Conservation (phyloP, 2,797 vertebrate genomes). For the Tangara arthus region DNA sequence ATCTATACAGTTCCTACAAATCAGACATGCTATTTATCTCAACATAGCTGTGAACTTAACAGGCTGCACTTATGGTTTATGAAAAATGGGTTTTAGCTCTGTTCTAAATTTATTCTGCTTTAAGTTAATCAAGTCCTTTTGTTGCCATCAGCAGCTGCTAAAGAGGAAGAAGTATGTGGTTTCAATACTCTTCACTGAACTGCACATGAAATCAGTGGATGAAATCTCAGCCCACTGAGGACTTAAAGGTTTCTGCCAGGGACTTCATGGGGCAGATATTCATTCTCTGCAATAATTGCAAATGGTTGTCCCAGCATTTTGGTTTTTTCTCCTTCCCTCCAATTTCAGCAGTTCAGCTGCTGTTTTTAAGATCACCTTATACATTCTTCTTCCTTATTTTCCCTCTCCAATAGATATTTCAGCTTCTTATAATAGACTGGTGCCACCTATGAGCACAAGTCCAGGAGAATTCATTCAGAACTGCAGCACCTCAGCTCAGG, state of each 20-base stretch:
- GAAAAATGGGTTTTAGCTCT: constrained; percentile 8
- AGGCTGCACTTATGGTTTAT: background rate
- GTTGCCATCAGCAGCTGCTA: constrained; percentile 47
- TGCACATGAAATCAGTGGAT: background rate
- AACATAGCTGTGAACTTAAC: background rate
- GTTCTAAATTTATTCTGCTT: constrained; percentile 40
- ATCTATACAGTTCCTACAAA: background rate
- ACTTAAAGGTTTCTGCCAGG: background rate
- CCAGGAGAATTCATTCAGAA: background rate
- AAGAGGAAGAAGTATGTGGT: background rate
- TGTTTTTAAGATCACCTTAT: background rate
- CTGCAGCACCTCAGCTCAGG: background rate
- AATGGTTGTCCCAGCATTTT: background rate
- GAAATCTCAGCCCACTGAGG: background rate
- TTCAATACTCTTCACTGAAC: background rate
- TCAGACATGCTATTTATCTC: constrained; percentile 10
- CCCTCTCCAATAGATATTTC: background rate
- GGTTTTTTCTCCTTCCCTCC: background rate
- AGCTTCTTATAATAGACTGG: background rate
- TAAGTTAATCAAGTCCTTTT: constrained; percentile 60
- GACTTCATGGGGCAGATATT: background rate
- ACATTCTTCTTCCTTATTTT: background rate
- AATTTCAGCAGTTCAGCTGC: background rate
- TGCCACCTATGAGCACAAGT: background rate
- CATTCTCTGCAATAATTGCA: background rate